Evolutionary conservation across 2,113 vertebrate species (phyloP).

Genomic region (Hydrolagus affinis): DNA sequence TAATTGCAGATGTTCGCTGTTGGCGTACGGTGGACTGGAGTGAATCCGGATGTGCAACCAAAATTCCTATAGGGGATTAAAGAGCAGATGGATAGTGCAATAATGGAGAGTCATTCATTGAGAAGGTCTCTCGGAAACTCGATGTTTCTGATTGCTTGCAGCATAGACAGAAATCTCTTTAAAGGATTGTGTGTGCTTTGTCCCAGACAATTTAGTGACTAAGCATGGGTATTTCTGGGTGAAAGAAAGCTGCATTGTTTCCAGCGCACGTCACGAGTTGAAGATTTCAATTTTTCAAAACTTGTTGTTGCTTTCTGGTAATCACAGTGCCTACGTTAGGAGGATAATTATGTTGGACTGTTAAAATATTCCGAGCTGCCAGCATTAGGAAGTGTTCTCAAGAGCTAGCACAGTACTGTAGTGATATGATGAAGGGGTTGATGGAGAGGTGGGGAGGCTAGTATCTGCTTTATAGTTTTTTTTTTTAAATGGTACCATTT

Average conservation of each 20-base stretch:
- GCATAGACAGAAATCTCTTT: background rate
- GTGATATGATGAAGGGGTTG: background rate
- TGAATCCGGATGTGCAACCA: background rate
- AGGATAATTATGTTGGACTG: background rate
- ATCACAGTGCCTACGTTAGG: background rate
- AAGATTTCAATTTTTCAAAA: background rate
- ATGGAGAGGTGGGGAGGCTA: background rate
- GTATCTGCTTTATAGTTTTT: background rate
- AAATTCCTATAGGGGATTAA: conserved; percentile 21
- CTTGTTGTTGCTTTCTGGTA: background rate
- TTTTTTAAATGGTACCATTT: no score
- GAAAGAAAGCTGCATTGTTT: background rate
- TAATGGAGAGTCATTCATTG: background rate
- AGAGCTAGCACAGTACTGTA: background rate
- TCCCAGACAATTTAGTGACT: background rate
- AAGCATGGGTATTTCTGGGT: background rate
- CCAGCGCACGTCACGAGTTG: background rate
- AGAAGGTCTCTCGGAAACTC: conserved; percentile 1
- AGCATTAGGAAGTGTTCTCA: background rate
- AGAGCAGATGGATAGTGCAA: conserved; percentile 2
- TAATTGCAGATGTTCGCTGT: background rate
- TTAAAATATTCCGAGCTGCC: background rate
- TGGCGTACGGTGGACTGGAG: background rate
- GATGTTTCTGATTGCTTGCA: background rate
- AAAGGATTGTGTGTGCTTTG: background rate